Conservation (phyloP, 2,113 vertebrate genomes). For the Anser cygnoides region DNA sequence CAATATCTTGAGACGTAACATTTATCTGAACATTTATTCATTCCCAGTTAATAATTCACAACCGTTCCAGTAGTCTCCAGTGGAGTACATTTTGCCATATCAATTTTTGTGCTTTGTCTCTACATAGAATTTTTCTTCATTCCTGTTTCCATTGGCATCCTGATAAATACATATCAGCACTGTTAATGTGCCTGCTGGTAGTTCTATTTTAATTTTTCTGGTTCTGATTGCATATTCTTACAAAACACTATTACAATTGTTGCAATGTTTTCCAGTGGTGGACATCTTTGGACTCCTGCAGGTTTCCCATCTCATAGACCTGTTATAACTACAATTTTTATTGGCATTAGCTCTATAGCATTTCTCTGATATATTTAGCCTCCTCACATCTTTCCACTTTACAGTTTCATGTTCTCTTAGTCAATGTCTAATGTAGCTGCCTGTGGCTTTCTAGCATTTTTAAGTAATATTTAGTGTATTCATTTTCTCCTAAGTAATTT, state of each 20-base stretch:
- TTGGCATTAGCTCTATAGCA: background rate
- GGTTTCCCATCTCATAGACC: background rate
- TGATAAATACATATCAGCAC: background rate
- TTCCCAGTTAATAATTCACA: background rate
- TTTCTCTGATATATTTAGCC: background rate
- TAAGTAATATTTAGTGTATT: background rate
- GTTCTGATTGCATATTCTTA: background rate
- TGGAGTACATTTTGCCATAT: background rate
- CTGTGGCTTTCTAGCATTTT: background rate
- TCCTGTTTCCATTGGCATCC: background rate
- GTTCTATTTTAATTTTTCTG: background rate
- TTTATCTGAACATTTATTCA: background rate
- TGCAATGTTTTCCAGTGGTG: background rate
- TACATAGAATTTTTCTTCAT: background rate
- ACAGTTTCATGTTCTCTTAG: background rate
- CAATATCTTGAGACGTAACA: background rate
- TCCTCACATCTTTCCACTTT: background rate
- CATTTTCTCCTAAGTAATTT: background rate
- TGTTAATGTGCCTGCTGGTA: background rate
- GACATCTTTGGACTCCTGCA: background rate
- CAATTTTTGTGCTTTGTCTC: background rate
- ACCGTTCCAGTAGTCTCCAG: background rate
- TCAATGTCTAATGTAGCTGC: background rate
- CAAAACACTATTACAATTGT: background rate
- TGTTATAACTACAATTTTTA: background rate